Base-by-base conservation (phyloP, 2,113 vertebrate genomes). In the Periophthalmus modestus region DNA sequence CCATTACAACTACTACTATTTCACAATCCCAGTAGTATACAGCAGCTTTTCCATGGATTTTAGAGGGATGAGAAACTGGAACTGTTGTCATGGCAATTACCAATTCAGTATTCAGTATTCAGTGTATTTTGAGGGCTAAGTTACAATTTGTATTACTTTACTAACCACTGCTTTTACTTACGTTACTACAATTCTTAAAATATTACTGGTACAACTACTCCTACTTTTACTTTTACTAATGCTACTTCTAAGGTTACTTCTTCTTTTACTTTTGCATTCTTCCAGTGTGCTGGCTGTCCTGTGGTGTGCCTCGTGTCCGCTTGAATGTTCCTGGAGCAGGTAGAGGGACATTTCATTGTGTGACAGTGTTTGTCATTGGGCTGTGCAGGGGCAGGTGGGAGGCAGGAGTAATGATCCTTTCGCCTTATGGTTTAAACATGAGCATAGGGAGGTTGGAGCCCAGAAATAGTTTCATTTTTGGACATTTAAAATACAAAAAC, bases 381-480 rank as follows among this genome's bases (percentile, higher is more conserved):
- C 77, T 87, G 72, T 57, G 81, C 43, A 50, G 78, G 79, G 80
- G 90, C 89, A 90, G 90, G 87, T 89, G 87, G 85, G 72, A 83
- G 81, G 85, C 82, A 83, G 77, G 87, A 77, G 85, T 89, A 89
- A 92, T 91, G 87, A 92, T 85, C 76, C 81, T 70, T 67, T 80
- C 78, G 83, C 81, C 82, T 86, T 59, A 91, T 89, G 88, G 81
- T 89, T 91, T 88, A 89, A 89, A 89, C 88, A 92, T 89, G 85
- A 90, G 80, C 61, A 52, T 62, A 6, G 66, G 69, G 74, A 81
- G 79, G 85, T 84, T 69, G 75, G 84, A 59, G 73, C 71, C 74
- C 59, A 48, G 68, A 68, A 58, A 62, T 24, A 47, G n/a, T 67
- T 67, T 67, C 2, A 5, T 78, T 81, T 86, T 80, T 28, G 69